phyloP scores from a whole-genome alignment of 2,113 vertebrate genomes.

The Dinomys branickii region DNA sequence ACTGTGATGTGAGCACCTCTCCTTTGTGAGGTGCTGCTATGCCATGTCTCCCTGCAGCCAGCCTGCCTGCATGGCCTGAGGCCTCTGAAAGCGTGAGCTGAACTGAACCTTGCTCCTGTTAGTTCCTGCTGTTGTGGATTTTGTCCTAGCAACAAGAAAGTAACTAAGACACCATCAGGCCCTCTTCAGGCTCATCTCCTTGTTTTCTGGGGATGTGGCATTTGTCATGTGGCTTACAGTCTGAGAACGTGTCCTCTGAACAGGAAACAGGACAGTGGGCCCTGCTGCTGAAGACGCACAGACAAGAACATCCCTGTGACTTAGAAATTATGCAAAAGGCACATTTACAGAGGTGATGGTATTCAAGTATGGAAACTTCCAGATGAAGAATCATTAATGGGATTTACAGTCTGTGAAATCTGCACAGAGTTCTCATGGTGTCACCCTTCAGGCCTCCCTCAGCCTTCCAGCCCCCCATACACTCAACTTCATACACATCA shows the following conservation, averaged over 20 bases:
- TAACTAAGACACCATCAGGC: not conserved
- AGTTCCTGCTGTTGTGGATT: not conserved
- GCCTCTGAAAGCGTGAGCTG: not conserved
- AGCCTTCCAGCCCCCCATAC: not conserved
- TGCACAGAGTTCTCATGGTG: not conserved
- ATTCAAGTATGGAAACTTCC: accelerated
- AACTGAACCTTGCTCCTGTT: not conserved
- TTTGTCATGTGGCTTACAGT: not conserved
- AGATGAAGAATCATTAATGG: not conserved
- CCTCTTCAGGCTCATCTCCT: too few relatives aligned
- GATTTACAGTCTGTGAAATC: not conserved
- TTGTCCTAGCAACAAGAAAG: not conserved
- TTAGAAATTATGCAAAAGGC: not conserved
- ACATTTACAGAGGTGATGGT: too few relatives aligned
- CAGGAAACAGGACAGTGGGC: not conserved
- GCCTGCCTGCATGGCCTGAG: not conserved
- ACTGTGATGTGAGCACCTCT: not conserved
- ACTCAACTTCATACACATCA: accelerated
- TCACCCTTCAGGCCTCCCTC: not conserved
- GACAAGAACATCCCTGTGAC: not conserved
- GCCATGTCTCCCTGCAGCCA: not conserved
- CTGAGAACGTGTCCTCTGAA: not conserved
- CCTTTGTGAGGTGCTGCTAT: too few relatives aligned
- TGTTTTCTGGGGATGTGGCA: not conserved
- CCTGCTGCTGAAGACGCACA: not conserved